Base-by-base conservation (phyloP, 2,113 vertebrate genomes). In the Centrocercus urophasianus region DNA sequence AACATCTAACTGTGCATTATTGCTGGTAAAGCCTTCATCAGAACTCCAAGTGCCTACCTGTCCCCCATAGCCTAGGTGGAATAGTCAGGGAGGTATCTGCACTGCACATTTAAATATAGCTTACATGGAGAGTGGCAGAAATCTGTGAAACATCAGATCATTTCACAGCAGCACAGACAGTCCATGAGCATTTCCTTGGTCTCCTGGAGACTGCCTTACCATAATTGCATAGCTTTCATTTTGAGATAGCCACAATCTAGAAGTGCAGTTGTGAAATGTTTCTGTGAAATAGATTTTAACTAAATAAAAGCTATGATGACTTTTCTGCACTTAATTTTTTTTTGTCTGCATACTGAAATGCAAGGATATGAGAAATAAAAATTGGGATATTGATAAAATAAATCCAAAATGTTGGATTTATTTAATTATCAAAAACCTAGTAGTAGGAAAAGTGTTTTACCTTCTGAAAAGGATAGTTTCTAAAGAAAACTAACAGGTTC, bases 11-110 rank as follows among this genome's bases (percentile, higher is more conserved):
- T 54, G 7, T 48, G 8, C 10, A 28, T 80, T 50, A 36, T 34
- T 28, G 59, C 7, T 38, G 12, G 8, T 61, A 66, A 52, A 78
- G 7, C 0, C 0, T 19, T 81, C 74, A 38, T 38, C n/a, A 34
- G 45, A 79, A 54, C 7, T 70, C 69, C 24, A 52, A 36, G 22
- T 6, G 6, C 5, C 20, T 78, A 2, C 17, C 3, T 50, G 76
- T 69, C 3, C 38, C 30, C 13, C 21, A 19, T 19, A 65, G 12
- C 5, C 8, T 6, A 60, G 52, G n/a, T 13, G 7, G 21, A 20
- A 57, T 61, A 83, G 8, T 47, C n/a, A 45, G 36, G 34, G 90
- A 71, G 17, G 6, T 34, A 14, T 32, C 13, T 21, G 25, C 10
- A 84, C 5, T 8, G 10, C 0, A 0, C 75, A 6, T 57, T 88